Base-by-base conservation (phyloP, 2,113 vertebrate species). In the Spheniscus mendiculus region DNA sequence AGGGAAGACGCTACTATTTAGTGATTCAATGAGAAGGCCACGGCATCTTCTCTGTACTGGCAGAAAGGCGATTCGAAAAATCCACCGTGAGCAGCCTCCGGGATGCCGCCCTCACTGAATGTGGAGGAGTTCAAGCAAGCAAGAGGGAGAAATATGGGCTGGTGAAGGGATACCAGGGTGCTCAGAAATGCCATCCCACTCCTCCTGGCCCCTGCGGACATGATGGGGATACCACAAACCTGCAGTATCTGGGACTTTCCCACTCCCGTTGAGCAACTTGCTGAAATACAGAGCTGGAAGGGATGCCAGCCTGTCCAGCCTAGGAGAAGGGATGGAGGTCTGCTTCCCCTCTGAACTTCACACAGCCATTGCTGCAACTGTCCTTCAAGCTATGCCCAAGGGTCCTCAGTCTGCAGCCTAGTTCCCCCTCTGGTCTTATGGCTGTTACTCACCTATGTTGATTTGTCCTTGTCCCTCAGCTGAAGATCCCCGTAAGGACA, bases 401-500 rank as follows among this genome's bases (percentile, higher is more conserved):
- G 27, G 23, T n/a, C 40, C 42, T 74, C 53, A 11, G 50, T 6
- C 80, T 72, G 71, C 79, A 15, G 34, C 38, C 36, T n/a, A 14
- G 23, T 52, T 89, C 52, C 89, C 56, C 71, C 45, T 85, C 21
- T 4, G 63, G 11, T 84, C 89, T 93, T 11, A 62, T 13, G 69
- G 70, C 87, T 93, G 27, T 97, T 96, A 93, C 67, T 96, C 93
- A 92, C 76, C 40, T 45, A 42, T 26, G 69, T 12, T 52, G 42
- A 38, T 49, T 26, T 40, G 23, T 83, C 65, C 61, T 38, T 17
- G 32, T 78, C 70, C 30, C 71, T 56, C n/a, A n/a, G 70, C 78
- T 85, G 91, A 95, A 96, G 89, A 93, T 94, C 96, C 93, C 94
- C 84, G 4, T 14, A 12, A 15, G 96, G 96, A 71, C 94, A 89